Evolutionary conservation across 1,140 invertebrate genomes (phyloP).

Genomic region (Panulirus ornatus): DNA sequence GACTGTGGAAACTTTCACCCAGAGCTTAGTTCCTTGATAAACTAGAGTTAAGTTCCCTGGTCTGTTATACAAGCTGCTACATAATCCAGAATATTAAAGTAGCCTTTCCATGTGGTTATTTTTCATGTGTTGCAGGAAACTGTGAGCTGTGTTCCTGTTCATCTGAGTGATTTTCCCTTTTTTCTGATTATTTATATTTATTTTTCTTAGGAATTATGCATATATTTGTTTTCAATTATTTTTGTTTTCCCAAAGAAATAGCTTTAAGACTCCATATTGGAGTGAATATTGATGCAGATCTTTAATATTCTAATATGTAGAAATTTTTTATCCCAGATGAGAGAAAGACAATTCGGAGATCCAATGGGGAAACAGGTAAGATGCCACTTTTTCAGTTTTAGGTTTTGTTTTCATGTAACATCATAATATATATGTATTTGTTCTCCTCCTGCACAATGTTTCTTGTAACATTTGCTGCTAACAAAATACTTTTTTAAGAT

Average conservation of each 20-base stretch:
- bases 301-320: not conserved
- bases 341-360: slow-evolving; percentile 35
- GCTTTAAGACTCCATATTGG: not conserved
- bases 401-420: too few relatives aligned
- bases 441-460: too few relatives aligned
- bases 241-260: not conserved
- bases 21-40: slow-evolving; percentile 18
- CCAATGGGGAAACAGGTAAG: slow-evolving; percentile 31
- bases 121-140: not conserved
- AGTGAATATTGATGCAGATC: not conserved
- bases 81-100: not conserved
- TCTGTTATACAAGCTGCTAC: not conserved
- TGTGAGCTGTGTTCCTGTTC: not conserved
- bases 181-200: not conserved
- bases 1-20: too few relatives aligned
- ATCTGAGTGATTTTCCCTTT: not conserved
- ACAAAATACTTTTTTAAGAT: too few relatives aligned
- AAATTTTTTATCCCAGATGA: slow-evolving; percentile 50
- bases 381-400: too few relatives aligned
- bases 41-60: slow-evolving; percentile 10
- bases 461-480: too few relatives aligned
- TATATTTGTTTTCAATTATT: slow-evolving; percentile 6
- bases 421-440: too few relatives aligned
- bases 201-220: not conserved
- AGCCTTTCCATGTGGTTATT: not conserved